phyloP scores from a whole-genome alignment of 2,888 invertebrate species.

The Aleiodes testaceus region DNA sequence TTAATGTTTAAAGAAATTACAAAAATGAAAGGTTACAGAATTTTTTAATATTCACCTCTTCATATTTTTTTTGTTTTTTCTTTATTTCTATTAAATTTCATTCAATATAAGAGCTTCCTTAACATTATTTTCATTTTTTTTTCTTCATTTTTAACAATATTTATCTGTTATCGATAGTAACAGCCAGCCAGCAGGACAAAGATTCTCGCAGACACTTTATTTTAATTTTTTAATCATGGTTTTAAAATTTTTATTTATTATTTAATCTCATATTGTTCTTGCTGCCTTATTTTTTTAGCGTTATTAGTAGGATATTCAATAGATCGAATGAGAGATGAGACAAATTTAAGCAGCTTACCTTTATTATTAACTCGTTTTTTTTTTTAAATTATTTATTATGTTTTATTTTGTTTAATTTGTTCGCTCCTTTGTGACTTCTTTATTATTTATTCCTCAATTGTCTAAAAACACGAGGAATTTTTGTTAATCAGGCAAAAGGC shows the following conservation, averaged over 20 bases:
- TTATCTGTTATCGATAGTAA: constrained; percentile 67
- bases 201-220: constrained; percentile 56
- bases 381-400: constrained; percentile 36
- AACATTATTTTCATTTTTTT: constrained; percentile 54
- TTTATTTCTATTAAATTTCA: constrained; percentile 32
- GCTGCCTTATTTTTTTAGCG: constrained; percentile 23
- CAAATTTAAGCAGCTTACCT: constrained; percentile 13
- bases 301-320: not conserved
- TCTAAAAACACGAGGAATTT: no score
- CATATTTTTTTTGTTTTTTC: constrained; percentile 26
- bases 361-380: constrained; percentile 24
- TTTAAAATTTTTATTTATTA: constrained; percentile 26
- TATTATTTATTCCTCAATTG: constrained; percentile 36
- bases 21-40: no score
- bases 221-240: constrained; percentile 50
- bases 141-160: constrained; percentile 70
- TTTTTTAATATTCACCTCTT: not conserved
- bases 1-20: constrained; percentile 14
- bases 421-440: constrained; percentile 18
- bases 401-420: constrained; percentile 3
- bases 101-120: constrained; percentile 66
- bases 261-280: not conserved
- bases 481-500: constrained; percentile 43
- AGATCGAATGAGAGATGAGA: not conserved
- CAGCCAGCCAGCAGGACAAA: constrained; percentile 72